Evolutionary conservation across 2,113 vertebrate species (phyloP), one percentile per base, ranked within the genome.

Genomic region (Pterophyllum scalare): DNA sequence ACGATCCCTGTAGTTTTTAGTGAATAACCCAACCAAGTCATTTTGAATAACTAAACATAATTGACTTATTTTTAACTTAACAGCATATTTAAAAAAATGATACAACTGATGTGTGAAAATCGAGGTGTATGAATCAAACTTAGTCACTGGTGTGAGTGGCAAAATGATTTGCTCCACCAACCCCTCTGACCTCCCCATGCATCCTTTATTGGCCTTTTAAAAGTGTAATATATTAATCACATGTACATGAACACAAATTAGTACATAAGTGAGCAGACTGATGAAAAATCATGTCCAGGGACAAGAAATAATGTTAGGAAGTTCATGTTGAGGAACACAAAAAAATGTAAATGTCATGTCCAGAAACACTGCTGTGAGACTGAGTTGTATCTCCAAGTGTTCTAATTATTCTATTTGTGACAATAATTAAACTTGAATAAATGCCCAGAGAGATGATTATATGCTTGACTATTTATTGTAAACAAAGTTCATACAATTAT

Each of bases 361-460:
- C n/a, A 22, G 9, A 56, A 56, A 56, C 54, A 56, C 11, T 5
- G 9, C 54, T 22, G 20, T 56, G 54, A 56, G 54, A 22, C 54
- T 22, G 9, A 56, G 20, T n/a, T n/a, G n/a, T 56, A 6, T 64
- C 64, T 80, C 28, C 22, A 57, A 43, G 4, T 77, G 49, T 17
- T 81, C 4, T 46, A 76, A 84, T 72, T 62, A 61, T 17, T 43
- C 6, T 43, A 56, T 67, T 67, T 82, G 2, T 38, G 26, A 59
- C 22, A 81, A 65, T n/a, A 60, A 33, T 49, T 61, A 11, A 28
- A 77, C 75, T 82, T 67, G 65, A 84, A 77, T 35, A 54, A 84
- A 84, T n/a, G 56, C 58, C 59, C 59, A 82, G 59, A 65, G 54
- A 84, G 46, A 75, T 80, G 59, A 81, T 86, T 83, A 72, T 40